Base-by-base conservation (phyloP, 2,888 invertebrate genomes). In the Octonoba sinensis region DNA sequence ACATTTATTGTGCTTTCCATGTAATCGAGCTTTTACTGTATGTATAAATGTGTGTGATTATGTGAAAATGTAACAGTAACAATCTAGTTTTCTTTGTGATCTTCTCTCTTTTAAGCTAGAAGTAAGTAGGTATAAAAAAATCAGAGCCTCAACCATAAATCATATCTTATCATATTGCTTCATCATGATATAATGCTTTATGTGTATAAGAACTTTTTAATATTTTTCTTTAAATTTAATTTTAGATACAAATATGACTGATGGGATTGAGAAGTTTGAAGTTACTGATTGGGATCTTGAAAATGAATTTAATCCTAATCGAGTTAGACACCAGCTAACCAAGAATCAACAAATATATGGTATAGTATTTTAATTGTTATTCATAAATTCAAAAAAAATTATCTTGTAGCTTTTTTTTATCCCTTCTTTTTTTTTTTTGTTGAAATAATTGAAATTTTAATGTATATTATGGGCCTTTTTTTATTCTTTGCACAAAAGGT, bases 281-380 rank as follows among this genome's bases (percentile, higher is more conserved):
- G 93, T 99, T 81, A 95, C 96, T 0, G 97, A 98, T 87, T 94
- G 94, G 87, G 99, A 99, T 90, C 90, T 97, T 86, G 94, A 95
- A 84, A 95, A 95, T 89, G 97, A 97, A 89, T 96, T 97, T 87
- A 96, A 95, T 87, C 93, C 93, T 12, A 86, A 87, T 67, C 92
- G 93, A 86, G 91, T 95, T 86, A 91, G 92, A 84, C 86, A 87
- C 57, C 78, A 82, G 67, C 91, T 93, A 64, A 93, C 94, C 13
- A 97, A 96, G 89, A 93, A 96, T 87, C 95, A 97, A 87, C 95
- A 96, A 89, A 97, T 95, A 88, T 96, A 97, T 89, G 97, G 97
- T 96, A 91, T 90, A 51, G 36, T 16, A 4, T 54, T 3, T 60
- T 60, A 16, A 60, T 67, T 27, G 11, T 44, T 75, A 44, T 57